These are phyloP conservation scores for Globodera ellingtonae DNA, from an alignment of 1,140 invertebrate species.

Conservation along the genomic window DNA sequence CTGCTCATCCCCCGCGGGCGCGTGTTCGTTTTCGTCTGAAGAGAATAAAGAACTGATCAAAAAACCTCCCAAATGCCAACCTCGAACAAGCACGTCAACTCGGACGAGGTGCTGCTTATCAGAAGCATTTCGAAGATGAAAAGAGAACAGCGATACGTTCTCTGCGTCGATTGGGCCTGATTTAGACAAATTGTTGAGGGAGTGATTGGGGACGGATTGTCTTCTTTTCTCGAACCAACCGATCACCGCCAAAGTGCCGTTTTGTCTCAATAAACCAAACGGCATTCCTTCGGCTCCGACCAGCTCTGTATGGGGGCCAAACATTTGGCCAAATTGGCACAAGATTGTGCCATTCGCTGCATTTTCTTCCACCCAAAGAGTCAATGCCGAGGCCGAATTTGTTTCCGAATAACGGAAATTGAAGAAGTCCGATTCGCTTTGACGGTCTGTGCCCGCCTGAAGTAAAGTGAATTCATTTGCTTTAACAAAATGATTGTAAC, in stretches of 20 bases:
- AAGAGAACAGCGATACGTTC: not conserved
- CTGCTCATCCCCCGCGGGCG: not conserved
- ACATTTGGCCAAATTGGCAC: not conserved
- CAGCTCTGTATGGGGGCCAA: not conserved
- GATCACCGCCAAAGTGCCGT: not conserved
- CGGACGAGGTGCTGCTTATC: not conserved
- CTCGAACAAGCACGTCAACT: not conserved
- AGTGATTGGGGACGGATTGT: not conserved
- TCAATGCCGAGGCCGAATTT: not conserved
- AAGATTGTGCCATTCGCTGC: not conserved
- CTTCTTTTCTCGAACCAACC: not conserved
- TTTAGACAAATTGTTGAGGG: not conserved
- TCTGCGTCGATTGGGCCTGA: not conserved
- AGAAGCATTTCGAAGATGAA: not conserved
- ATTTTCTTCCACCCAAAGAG: not conserved
- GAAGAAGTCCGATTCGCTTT: not conserved
- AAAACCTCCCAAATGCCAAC: not conserved
- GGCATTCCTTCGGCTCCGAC: not conserved
- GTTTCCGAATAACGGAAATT: not conserved
- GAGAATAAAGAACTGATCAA: not conserved
- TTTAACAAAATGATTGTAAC: too few species aligned
- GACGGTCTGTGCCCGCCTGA: not conserved
- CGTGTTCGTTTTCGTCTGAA: slow-evolving; percentile 5
- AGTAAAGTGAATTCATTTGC: not conserved
- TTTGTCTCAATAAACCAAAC: not conserved